Conservation (phyloP, 2,113 vertebrate genomes). For the Vulpes vulpes region DNA sequence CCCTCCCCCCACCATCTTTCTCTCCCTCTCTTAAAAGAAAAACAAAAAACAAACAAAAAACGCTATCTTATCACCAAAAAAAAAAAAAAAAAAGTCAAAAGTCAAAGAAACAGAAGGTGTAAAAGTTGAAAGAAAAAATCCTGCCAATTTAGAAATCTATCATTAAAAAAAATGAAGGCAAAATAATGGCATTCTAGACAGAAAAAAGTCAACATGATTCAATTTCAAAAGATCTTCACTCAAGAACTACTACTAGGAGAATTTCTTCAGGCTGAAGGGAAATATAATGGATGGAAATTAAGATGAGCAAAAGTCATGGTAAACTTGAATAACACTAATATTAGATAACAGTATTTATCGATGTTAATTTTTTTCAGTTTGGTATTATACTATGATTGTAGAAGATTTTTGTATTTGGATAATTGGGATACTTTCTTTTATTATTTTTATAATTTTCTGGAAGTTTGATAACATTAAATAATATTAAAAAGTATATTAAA, state of each 20-base stretch:
- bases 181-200: conserved; percentile 37
- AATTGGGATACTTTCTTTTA: background rate
- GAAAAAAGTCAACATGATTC: background rate
- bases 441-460: background rate
- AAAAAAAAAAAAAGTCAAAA: background rate
- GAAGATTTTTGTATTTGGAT: background rate
- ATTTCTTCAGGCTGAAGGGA: background rate
- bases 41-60: background rate
- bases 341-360: background rate
- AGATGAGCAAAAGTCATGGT: background rate
- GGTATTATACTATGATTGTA: background rate
- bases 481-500: conserved; percentile 24
- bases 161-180: background rate
- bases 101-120: background rate
- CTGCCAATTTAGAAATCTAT: background rate
- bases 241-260: background rate
- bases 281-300: background rate
- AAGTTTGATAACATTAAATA: conserved; percentile 13
- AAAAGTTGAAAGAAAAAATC: background rate
- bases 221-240: background rate
- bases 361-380: background rate
- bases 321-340: background rate
- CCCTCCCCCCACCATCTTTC: background rate
- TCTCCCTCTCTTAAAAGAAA: background rate
- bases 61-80: background rate